Evolutionary conservation across 2,113 vertebrate species (phyloP), one percentile per base, ranked within the genome.

Genomic region (Dicentrarchus labrax): DNA sequence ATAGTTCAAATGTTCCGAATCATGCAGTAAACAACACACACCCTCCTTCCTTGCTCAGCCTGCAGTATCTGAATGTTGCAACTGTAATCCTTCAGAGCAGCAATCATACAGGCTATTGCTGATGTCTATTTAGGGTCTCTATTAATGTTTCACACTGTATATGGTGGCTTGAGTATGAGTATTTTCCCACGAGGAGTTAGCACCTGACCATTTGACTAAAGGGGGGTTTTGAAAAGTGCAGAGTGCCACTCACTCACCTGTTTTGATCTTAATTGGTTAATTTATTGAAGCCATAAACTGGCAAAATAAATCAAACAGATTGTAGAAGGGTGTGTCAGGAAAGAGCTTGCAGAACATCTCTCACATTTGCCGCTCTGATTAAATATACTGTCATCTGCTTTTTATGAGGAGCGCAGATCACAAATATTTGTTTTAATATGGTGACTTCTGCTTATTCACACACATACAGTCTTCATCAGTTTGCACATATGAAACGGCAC

Each of bases 1-100:
- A 94, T 92, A 93, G 90, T 75, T 67, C 74, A 72, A 91, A 91
- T 88, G 77, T 87, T 91, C 87, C 16, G 50, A 90, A 91, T 87
- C 74, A 80, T 50, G 74, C 67, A 22, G 91, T 87, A 89, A 93
- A 92, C 90, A 94, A 90, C 90, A 86, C 82, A 81, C 72, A 21
- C 69, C 71, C 74, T 64, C 30, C 53, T 80, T 64, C 30, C 53
- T 80, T 80, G 70, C 92, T 81, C 72, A 11, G 36, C 72, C 24
- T 43, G 61, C 59, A 72, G 67, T 60, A 68, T 78, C n/a, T 89
- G n/a, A 80, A 73, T 50, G 76, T 38, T 51, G 53, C 24, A 57
- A 39, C 53, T 66, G 6, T 9, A 71, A 84, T 59, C 53, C 70
- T 30, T 45, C 56, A 76, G 38, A 30, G 67, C 72, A 53, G 48